A percentile compares a stretch with the other conserved stretches of the same genome.
These are phyloP conservation scores for Bombus soroeensis DNA, from an alignment of 1,140 invertebrate species.

Conservation along the genomic window DNA sequence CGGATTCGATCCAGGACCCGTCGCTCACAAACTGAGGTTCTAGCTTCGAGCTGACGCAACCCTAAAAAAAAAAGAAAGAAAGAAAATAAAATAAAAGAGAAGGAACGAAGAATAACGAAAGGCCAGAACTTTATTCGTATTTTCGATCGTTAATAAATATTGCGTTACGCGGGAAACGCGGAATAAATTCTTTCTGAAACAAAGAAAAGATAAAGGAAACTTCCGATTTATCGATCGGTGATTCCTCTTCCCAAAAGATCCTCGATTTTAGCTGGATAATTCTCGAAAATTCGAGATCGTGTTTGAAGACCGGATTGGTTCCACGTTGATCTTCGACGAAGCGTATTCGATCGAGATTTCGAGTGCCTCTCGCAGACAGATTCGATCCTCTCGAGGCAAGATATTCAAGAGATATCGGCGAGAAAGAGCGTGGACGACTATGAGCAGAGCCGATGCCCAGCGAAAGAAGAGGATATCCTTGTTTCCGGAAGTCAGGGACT, in stretches of 20 bases:
- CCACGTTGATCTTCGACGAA: background rate
- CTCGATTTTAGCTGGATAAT: background rate
- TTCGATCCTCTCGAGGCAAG: constrained; percentile 2
- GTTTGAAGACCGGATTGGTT: background rate
- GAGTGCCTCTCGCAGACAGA: constrained; percentile 5
- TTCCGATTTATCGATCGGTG: background rate
- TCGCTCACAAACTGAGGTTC: constrained; percentile 10
- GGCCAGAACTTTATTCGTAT: background rate
- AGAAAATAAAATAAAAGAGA: background rate
- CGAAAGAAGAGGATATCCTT: constrained; percentile 14
- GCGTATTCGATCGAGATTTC: background rate
- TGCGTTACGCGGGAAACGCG: background rate
- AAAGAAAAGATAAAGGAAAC: background rate
- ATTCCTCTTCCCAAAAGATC: background rate
- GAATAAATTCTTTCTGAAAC: background rate
- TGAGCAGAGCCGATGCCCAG: constrained; percentile 26
- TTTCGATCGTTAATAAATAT: background rate
- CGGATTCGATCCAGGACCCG: constrained; percentile 55
- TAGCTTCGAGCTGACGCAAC: background rate
- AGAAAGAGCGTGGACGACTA: constrained; percentile 11
- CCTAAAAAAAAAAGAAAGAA: too few relatives aligned
- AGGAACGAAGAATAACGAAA: background rate
- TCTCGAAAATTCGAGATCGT: constrained; percentile 7
- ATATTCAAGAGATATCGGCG: background rate
- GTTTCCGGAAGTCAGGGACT: constrained; percentile 45